Base-by-base conservation (phyloP, 1,140 invertebrate species). In the Cecropterus lyciades region DNA sequence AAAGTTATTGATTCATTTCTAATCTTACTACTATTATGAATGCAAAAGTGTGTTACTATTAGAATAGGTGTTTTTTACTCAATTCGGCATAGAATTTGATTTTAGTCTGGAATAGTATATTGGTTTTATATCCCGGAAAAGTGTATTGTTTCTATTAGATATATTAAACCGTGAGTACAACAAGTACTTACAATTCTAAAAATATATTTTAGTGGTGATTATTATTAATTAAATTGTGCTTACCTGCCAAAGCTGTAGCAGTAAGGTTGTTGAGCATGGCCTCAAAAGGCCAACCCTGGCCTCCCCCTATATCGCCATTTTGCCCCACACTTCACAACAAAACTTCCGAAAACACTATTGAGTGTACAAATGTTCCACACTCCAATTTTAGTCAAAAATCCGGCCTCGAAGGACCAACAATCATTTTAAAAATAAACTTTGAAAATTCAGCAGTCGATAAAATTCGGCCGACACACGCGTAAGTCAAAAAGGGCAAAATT, bases 211-310 rank as follows among this genome's bases (percentile, higher is more conserved):
- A n/a, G n/a, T n/a, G n/a, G n/a, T n/a, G n/a, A n/a, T n/a, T n/a
- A n/a, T n/a, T n/a, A n/a, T n/a, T n/a, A n/a, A n/a, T n/a, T n/a
- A n/a, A n/a, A n/a, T n/a, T n/a, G n/a, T n/a, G 24, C 80, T 81
- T 63, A 91, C 89, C 89, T 86, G 87, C 87, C 76, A 91, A 80
- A 73, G 87, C 87, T 76, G 89, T 89, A 64, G 87, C 82, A 51
- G 89, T 89, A 72, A 91, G 86, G 82, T 92, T 92, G 56, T 92
- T 90, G 70, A 90, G 87, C 87, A 90, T 92, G 87, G 89, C 86
- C 89, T 85, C 85, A 77, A 86, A 85, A 79, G 89, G 87, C 89
- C 87, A 88, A 76, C 84, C 81, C 68, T 82, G 85, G 82, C 87
- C 89, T 60, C 87, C 84, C 86, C 86, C 87, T 89, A 90, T 89